Evolutionary conservation across 2,888 invertebrate species (phyloP).

Genomic region (Acanthosepion lycidas): DNA sequence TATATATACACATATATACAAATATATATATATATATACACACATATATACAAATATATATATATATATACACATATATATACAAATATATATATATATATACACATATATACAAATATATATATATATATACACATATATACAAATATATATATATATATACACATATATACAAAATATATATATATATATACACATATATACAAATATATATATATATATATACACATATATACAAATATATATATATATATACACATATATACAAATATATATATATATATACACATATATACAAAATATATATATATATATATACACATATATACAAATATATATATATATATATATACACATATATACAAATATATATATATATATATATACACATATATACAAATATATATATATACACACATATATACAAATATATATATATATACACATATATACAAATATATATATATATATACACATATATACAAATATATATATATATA

Average conservation of each 20-base stretch:
- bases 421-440: background rate
- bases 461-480: background rate
- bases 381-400: background rate
- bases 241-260: background rate
- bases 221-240: background rate
- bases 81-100: background rate
- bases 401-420: rapidly evolving
- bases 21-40: too few relatives aligned
- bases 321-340: background rate
- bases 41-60: background rate
- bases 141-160: background rate
- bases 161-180: background rate
- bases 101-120: background rate
- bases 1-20: background rate
- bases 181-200: rapidly evolving
- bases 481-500: background rate
- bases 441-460: background rate
- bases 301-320: background rate
- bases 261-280: background rate
- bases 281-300: background rate
- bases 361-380: background rate
- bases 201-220: background rate
- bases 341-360: background rate
- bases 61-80: background rate
- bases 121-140: background rate